Base-by-base conservation (phyloP, 2,113 vertebrate species). In the Leucopternis melanops region DNA sequence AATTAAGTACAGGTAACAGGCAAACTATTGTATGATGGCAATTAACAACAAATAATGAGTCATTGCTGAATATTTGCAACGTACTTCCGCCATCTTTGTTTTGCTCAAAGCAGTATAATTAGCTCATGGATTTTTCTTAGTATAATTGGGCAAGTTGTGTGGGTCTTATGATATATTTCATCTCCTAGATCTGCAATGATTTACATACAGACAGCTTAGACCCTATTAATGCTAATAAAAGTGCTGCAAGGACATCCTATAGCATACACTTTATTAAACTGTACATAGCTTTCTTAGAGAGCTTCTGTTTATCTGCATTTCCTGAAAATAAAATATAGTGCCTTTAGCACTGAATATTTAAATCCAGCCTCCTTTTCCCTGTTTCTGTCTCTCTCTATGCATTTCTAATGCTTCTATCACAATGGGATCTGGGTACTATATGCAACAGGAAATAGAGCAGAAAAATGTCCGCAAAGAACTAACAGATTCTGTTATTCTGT, bases 301-400 rank as follows among this genome's bases (percentile, higher is more conserved):
- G 69, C 78, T 91, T 81, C 69, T 94, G 94, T 94, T 95, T 88
- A 93, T 95, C 92, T 89, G 61, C 9, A 0, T 89, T 96, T 88
- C 91, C 91, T 86, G 85, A 94, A 95, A 96, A 83, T 93, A 95
- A 96, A 91, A 86, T 94, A 79, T 78, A 95, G 27, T 69, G 92
- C 90, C 91, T 92, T 95, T 90, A 96, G 96, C 87, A 72, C 47
- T 92, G 88, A 89, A 95, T 97, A 96, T 96, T 96, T 95, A 96
- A 96, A 96, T 96, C 65, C 83, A 81, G 71, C 44, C 86, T 96
- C 69, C 57, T 93, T 87, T 71, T 69, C 88, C 92, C 73, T 78
- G 45, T 88, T 73, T 49, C 85, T 70, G 62, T 77, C 79, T 86
- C 69, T 70, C 79, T 93, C 95, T 91, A 79, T 97, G 95, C 95